Evolutionary conservation across 2,888 invertebrate genomes (phyloP), one percentile per base, ranked within the genome.

Genomic region (Rhagonycha lutea): DNA sequence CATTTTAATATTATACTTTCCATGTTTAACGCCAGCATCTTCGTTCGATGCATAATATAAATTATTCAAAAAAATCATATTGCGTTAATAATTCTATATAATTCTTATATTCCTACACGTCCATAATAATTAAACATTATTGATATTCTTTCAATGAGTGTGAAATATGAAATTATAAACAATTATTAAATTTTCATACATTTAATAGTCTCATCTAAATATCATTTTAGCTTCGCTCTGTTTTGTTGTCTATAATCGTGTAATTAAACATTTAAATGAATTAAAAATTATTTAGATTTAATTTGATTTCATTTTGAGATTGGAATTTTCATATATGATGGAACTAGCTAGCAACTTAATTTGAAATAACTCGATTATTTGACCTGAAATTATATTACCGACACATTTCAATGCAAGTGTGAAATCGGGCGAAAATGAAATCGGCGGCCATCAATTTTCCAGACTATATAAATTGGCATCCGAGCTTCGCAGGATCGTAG

Each of bases 371-470:
- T 85, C 85, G 83, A 86, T 85, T 85, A 86, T 85, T 84, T 84
- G 84, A 82, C 82, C 83, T 84, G 84, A 84, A 85, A 86, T 84
- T 84, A 84, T 85, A 85, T 84, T 86, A 83, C 82, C 84, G 84
- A 85, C 85, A 85, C 85, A 85, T 86, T 85, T 84, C 84, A 81
- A 82, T 83, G 85, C 84, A 84, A 83, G 84, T 83, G 86, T 85
- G 85, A 86, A 86, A 86, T 86, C 85, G 86, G 85, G 84, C 85
- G 86, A 85, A 86, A 86, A 86, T 86, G 85, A 86, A 86, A 85
- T 86, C 85, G 86, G 83, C 84, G 85, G 84, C 85, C 86, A 86
- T 86, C 86, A 86, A 86, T 86, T 86, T 86, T 86, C 85, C 86
- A 85, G 85, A 84, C 85, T 85, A 86, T 85, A 85, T 86, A 84